Conservation (phyloP, 2,888 invertebrate species). For the Drosophila fungiperda region DNA sequence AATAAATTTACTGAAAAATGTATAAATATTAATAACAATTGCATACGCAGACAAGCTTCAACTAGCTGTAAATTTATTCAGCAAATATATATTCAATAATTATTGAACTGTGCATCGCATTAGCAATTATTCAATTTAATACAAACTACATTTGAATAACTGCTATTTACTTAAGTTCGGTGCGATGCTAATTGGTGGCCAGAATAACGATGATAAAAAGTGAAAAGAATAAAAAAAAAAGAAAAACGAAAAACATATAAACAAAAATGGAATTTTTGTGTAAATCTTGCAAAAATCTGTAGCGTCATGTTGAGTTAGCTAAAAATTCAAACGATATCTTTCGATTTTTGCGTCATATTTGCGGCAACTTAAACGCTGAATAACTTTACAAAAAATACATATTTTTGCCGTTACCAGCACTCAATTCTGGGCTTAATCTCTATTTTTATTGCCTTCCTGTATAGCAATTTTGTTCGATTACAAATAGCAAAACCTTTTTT, state of each 20-base stretch:
- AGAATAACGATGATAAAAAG: constrained; percentile 7
- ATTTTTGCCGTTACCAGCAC: not conserved
- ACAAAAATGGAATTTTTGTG: not conserved
- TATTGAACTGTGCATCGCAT: not conserved
- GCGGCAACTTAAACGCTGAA: too few relatives aligned
- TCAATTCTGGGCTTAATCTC: not conserved
- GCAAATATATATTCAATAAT: constrained; percentile 26
- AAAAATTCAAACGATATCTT: constrained; percentile 5
- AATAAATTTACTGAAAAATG: not conserved
- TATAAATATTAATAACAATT: too few relatives aligned
- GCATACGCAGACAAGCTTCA: not conserved
- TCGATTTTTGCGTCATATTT: constrained; percentile 15
- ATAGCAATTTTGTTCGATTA: not conserved
- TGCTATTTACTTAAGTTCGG: not conserved
- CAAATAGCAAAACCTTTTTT: not conserved
- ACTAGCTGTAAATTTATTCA: constrained; percentile 26
- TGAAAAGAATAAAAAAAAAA: not conserved
- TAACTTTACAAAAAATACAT: not conserved
- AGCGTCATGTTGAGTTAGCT: constrained; percentile 19
- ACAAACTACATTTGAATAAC: not conserved
- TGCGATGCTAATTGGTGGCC: constrained; percentile 39
- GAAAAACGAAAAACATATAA: not conserved
- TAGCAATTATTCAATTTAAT: constrained; percentile 6
- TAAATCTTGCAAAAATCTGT: constrained; percentile 1
- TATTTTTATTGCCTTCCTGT: not conserved